Percentiles rank a stretch among this genome's conserved stretches.
These are phyloP conservation scores for Halyomorpha halys DNA, from an alignment of 1,140 invertebrate species.

Conservation along the genomic window DNA sequence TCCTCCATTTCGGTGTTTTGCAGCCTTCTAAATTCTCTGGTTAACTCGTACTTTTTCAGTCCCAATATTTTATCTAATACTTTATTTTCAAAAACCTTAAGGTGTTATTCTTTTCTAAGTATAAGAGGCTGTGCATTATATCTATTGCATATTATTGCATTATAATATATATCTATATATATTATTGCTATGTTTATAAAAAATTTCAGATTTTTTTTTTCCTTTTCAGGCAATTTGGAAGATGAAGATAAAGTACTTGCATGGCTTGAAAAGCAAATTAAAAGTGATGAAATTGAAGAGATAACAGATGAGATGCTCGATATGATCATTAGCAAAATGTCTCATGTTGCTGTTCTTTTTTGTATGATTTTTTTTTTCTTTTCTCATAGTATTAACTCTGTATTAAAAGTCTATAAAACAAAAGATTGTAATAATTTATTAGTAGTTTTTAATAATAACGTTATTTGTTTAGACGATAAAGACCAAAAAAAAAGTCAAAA, in stretches of 20 bases:
- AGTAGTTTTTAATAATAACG: slow-evolving; percentile 18
- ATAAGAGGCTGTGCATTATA: too few species aligned
- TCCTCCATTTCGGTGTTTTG: too few species aligned
- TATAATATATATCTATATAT: too few species aligned
- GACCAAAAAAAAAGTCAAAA: slow-evolving; percentile 84
- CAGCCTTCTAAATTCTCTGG: too few species aligned
- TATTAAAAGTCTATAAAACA: not conserved
- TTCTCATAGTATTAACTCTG: not conserved
- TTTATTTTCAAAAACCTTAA: too few species aligned
- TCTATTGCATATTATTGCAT: too few species aligned
- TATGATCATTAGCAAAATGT: slow-evolving; percentile 78
- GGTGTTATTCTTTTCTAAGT: too few species aligned
- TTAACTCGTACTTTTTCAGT: too few species aligned
- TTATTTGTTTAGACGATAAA: slow-evolving; percentile 66
- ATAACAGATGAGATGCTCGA: slow-evolving; percentile 91
- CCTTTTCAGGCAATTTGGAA: slow-evolving; percentile 56
- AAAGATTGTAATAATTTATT: not conserved
- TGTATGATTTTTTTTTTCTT: slow-evolving; percentile 51
- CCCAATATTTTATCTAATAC: too few species aligned
- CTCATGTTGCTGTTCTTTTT: slow-evolving; percentile 76
- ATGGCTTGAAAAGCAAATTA: slow-evolving; percentile 76
- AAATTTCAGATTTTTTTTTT: slow-evolving; percentile 16
- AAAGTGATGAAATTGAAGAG: slow-evolving; percentile 86
- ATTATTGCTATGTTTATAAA: too few species aligned
- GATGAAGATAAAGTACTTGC: slow-evolving; percentile 81